Percentiles rank a stretch among this genome's conserved stretches.
Conservation (phyloP, 2,797 vertebrate species). For the Apogon hyalosoma region DNA sequence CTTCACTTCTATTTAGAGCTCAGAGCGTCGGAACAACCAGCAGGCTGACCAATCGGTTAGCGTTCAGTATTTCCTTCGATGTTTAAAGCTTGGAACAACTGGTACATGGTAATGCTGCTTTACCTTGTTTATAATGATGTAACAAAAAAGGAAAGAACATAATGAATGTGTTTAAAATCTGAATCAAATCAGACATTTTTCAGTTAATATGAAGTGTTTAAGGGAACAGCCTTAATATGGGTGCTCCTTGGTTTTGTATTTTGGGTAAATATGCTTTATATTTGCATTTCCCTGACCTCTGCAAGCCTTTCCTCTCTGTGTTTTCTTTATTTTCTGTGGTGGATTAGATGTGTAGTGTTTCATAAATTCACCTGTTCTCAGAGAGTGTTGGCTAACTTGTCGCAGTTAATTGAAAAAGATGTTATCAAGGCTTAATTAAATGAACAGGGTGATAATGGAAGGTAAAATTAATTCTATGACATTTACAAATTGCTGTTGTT, state of each 20-base stretch:
- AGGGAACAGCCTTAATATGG: neutral
- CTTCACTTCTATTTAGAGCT: too few species aligned
- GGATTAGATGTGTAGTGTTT: constrained; percentile 47
- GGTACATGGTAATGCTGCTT: too few species aligned
- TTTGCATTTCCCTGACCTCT: neutral
- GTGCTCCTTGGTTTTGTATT: neutral
- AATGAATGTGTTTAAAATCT: neutral
- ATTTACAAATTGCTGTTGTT: constrained; percentile 55
- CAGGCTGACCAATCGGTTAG: too few species aligned
- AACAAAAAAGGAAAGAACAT: too few species aligned
- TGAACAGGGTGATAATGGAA: constrained; percentile 52
- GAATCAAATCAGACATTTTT: too few species aligned
- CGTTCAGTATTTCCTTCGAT: too few species aligned
- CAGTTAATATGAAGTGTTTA: too few species aligned
- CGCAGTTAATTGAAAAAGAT: constrained; percentile 73
- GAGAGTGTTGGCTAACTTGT: constrained; percentile 30
- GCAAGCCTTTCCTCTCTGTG: constrained; percentile 10
- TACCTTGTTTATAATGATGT: too few species aligned
- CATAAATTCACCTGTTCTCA: constrained; percentile 39
- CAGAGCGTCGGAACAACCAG: too few species aligned
- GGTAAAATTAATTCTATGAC: constrained; percentile 55
- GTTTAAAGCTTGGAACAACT: too few species aligned
- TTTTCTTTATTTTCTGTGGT: constrained; percentile 33
- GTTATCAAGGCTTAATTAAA: constrained; percentile 70
- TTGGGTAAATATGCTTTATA: neutral